Percentiles rank a stretch among this genome's conserved stretches.
phyloP scores from a whole-genome alignment of 2,888 invertebrate genomes.

The Leucoptera coffeella region DNA sequence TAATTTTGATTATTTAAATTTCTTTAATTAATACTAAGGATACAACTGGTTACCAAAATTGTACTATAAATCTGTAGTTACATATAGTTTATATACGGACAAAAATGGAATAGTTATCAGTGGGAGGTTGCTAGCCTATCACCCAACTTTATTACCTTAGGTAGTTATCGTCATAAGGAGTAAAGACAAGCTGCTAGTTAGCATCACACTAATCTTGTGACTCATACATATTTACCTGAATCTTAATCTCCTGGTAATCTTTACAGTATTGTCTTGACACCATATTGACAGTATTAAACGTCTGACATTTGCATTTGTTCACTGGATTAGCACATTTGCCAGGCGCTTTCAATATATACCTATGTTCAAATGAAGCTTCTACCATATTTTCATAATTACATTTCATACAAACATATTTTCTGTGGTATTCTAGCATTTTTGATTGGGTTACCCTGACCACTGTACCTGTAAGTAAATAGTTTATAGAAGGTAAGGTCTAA shows the following conservation, averaged over 20 bases:
- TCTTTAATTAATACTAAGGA: too few relatives aligned
- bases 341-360: conserved; percentile 54
- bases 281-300: conserved; percentile 43
- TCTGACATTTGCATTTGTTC: conserved; percentile 46
- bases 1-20: too few relatives aligned
- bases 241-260: conserved; percentile 82
- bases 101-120: too few relatives aligned
- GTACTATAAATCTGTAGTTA: too few relatives aligned
- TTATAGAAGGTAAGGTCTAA: too few relatives aligned
- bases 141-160: too few relatives aligned
- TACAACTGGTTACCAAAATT: too few relatives aligned
- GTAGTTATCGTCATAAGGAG: too few relatives aligned
- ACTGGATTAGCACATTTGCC: conserved; percentile 48
- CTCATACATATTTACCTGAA: conserved; percentile 69
- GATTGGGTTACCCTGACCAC: conserved; percentile 69
- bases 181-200: too few relatives aligned
- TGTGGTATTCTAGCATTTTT: conserved; percentile 70
- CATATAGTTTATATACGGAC: too few relatives aligned
- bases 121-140: too few relatives aligned
- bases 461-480: conserved; percentile 55
- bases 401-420: conserved; percentile 68
- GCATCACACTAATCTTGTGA: too few relatives aligned
- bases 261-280: conserved; percentile 61
- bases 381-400: conserved; percentile 64
- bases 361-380: conserved; percentile 64